Percentiles rank a stretch among this genome's conserved stretches.
These are phyloP conservation scores for Pelecanus crispus DNA, from an alignment of 2,113 vertebrate species.

Conservation along the genomic window DNA sequence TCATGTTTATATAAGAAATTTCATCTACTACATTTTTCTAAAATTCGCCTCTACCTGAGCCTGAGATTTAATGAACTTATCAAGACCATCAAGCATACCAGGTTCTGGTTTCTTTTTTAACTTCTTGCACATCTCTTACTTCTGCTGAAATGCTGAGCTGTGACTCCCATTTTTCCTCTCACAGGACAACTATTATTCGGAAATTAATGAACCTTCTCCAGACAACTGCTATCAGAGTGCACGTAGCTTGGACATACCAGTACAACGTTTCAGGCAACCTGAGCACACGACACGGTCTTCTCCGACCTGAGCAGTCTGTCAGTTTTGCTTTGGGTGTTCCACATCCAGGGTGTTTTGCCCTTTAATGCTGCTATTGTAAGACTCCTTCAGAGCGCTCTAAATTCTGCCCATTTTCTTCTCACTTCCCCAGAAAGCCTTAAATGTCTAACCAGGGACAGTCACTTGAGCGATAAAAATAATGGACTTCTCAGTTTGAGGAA, in stretches of 20 bases:
- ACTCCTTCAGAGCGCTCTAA: background rate
- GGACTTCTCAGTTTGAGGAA: background rate
- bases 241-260: accelerated
- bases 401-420: background rate
- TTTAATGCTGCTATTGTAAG: background rate
- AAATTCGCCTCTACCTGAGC: background rate
- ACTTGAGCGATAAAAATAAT: background rate
- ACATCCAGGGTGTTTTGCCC: background rate
- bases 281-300: background rate
- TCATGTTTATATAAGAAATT: background rate
- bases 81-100: background rate
- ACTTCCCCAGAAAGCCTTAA: background rate
- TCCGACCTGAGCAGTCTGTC: background rate
- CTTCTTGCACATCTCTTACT: background rate
- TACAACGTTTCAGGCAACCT: background rate
- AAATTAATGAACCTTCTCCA: background rate
- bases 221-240: background rate
- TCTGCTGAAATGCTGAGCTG: background rate
- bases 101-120: background rate
- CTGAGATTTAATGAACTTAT: background rate
- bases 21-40: background rate
- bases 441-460: background rate
- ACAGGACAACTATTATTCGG: background rate
- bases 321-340: background rate
- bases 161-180: background rate